Conservation (phyloP, 35 echinoderm and acorn worm genomes). For the Apostichopus parvimensis region DNA sequence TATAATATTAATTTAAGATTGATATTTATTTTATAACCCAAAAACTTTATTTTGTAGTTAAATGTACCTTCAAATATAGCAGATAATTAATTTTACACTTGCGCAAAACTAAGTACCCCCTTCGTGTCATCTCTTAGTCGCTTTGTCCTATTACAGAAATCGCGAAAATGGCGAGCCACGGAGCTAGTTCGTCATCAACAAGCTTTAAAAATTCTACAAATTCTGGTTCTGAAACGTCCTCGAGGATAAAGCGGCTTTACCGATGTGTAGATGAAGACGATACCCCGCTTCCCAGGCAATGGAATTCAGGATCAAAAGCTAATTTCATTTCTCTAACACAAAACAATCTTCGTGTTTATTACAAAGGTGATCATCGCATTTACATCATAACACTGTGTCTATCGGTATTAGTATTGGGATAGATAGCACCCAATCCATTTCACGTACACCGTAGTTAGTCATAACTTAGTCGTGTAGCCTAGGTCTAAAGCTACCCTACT, state of each 20-base stretch:
- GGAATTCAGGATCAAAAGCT: conserved; percentile 91
- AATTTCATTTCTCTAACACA: conserved; percentile 92
- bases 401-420: background rate
- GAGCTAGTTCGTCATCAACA: conserved; percentile 74
- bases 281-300: conserved; percentile 88
- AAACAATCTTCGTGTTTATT: conserved; percentile 97
- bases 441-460: too few species aligned
- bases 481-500: too few species aligned
- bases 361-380: conserved; percentile 77
- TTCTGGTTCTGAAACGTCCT: conserved; percentile 49
- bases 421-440: too few species aligned
- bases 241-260: conserved; percentile 84
- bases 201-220: conserved; percentile 73
- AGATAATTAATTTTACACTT: background rate
- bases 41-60: background rate
- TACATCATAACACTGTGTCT: background rate
- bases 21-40: too few species aligned
- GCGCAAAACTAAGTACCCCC: background rate
- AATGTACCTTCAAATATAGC: background rate
- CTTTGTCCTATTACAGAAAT: conserved; percentile 51
- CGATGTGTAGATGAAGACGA: conserved; percentile 97
- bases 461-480: too few species aligned
- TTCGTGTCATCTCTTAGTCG: background rate
- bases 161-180: conserved; percentile 92
- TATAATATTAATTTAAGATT: too few species aligned